A percentile compares a stretch with the other conserved stretches of the same genome.
Evolutionary conservation across 2,113 vertebrate genomes (phyloP).

Genomic region (Periophthalmodon schlosseri): DNA sequence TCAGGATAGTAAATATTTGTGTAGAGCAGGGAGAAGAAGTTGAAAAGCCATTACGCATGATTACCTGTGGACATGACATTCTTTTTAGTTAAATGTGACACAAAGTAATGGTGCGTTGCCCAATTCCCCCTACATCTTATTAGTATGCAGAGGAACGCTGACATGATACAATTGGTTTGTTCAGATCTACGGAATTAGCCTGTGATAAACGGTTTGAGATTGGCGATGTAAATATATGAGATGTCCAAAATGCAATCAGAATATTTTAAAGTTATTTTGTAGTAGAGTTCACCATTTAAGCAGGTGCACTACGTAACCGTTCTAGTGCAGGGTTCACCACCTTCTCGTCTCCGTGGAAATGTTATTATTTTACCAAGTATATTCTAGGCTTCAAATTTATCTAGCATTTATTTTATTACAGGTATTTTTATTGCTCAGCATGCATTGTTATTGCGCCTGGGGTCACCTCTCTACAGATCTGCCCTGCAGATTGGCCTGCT

Average conservation of each 20-base stretch:
- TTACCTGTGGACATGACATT: slow-evolving; percentile 49
- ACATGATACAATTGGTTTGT: slow-evolving; percentile 12
- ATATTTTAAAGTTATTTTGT: not conserved
- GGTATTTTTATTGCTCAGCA: too few relatives aligned
- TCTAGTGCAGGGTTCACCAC: too few relatives aligned
- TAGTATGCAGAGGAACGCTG: slow-evolving; percentile 19
- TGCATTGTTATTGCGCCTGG: too few relatives aligned
- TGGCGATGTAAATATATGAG: not conserved
- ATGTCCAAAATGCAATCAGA: not conserved
- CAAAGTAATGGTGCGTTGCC: slow-evolving; percentile 34
- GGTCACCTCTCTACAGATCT: too few relatives aligned
- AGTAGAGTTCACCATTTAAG: not conserved
- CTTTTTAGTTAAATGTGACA: slow-evolving; percentile 40
- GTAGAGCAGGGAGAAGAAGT: slow-evolving; percentile 54
- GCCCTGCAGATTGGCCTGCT: too few relatives aligned
- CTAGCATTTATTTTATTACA: too few relatives aligned
- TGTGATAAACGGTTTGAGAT: not conserved
- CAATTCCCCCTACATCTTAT: slow-evolving; percentile 29
- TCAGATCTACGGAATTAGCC: not conserved
- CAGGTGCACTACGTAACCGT: not conserved
- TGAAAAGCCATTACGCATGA: slow-evolving; percentile 60
- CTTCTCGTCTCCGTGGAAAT: too few relatives aligned
- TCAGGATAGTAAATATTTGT: slow-evolving; percentile 71
- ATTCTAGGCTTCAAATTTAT: too few relatives aligned
- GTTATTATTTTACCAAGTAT: too few relatives aligned